Base-by-base conservation (phyloP, 2,797 vertebrate genomes). In the Pachyuromys duprasi region DNA sequence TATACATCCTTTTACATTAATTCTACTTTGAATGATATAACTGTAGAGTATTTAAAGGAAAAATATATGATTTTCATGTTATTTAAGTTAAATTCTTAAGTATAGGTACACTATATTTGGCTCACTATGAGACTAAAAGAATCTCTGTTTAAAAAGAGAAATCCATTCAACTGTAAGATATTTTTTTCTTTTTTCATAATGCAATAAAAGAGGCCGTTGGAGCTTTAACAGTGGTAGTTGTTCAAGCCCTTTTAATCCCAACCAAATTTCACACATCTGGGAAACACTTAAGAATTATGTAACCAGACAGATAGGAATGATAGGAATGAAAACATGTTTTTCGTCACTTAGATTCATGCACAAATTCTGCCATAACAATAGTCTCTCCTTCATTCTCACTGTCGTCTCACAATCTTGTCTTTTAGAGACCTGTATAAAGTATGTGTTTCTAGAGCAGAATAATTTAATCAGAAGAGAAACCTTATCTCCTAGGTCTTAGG, bases 181-280 rank as follows among this genome's bases (percentile, higher is more conserved):
- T 17, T 17, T 74, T 80, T 28, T 42, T 33, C 78, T 31, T 89
- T 62, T 2, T 62, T 89, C 28, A 92, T 55, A 90, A 86, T 22
- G 93, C 63, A 67, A 65, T 78, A 70, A 93, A 93, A 94, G 8
- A 82, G 20, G 11, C 8, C 86, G 0, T 24, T 86, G 28, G 11
- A 3, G 22, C 24, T 90, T 91, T 93, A 63, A 79, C 20, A 84
- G n/a, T 90, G 53, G 65, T 53, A 91, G 70, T 12, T 80, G 22
- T 90, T 84, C 12, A 63, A 8, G 86, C 0, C 13, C 39, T 93
- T 86, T 49, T 5, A 87, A 31, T 89, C 8, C 13, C 20, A 69
- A 45, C 18, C 63, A 69, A 91, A 95, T 87, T 82, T 83, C 24
- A 94, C 86, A n/a, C 72, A 33, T 7, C n/a, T 62, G 57, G 42